phyloP scores from a whole-genome alignment of 2,888 invertebrate species.

The Himalopsyche anomala region DNA sequence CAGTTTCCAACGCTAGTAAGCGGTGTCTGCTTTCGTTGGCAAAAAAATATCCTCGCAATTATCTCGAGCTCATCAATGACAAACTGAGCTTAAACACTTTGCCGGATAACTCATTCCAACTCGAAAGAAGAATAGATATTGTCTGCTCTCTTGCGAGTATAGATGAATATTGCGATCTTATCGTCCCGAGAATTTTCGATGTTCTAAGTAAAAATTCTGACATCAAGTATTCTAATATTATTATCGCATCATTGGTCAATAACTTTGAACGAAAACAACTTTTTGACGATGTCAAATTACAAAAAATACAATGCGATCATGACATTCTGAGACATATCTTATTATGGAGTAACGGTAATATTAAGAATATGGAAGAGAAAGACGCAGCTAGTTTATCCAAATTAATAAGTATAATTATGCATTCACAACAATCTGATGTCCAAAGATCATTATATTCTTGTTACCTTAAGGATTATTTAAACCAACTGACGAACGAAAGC shows the following conservation, averaged over 20 bases:
- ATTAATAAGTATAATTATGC: conserved; percentile 71
- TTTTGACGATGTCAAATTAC: conserved; percentile 71
- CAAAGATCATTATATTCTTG: conserved; percentile 69
- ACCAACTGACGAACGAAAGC: conserved; percentile 69
- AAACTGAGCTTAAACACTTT: conserved; percentile 72
- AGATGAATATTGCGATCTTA: conserved; percentile 74
- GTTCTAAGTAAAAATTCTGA: conserved; percentile 31
- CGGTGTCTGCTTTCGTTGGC: conserved; percentile 77
- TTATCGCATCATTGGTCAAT: conserved; percentile 66
- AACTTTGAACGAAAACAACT: conserved; percentile 70
- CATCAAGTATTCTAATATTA: conserved; percentile 66
- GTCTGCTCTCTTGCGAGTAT: conserved; percentile 74
- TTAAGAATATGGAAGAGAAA: conserved; percentile 68
- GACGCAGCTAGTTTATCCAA: conserved; percentile 70
- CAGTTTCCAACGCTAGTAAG: conserved; percentile 73
- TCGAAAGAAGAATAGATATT: conserved; percentile 73
- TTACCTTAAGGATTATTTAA: conserved; percentile 69
- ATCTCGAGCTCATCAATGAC: conserved; percentile 75
- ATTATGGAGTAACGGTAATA: conserved; percentile 71
- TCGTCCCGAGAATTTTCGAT: conserved; percentile 71
- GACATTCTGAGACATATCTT: conserved; percentile 72
- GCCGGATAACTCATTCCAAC: conserved; percentile 69
- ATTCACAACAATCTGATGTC: conserved; percentile 70
- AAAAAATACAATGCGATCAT: conserved; percentile 74
- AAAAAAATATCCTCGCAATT: conserved; percentile 75